Conservation (phyloP, 37 sponge, comb jelly and placozoan genomes). For the Agelas oroides region DNA sequence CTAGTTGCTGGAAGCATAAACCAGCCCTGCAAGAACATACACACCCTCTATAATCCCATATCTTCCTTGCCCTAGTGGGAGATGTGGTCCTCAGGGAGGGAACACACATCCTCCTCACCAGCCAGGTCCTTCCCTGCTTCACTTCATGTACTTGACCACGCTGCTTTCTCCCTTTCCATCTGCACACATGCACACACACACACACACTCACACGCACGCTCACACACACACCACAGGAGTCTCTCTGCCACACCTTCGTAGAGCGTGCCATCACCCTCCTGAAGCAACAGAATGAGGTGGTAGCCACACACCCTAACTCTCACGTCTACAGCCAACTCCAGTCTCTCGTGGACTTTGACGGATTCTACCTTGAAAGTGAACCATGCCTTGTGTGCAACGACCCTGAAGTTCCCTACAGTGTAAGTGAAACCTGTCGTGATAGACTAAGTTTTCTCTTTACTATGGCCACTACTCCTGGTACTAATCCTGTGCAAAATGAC, state of each 20-base stretch:
- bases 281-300: slow-evolving; percentile 67
- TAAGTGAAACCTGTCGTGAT: slow-evolving; percentile 4
- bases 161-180: not conserved
- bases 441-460: not conserved
- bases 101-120: no score
- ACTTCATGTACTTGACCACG: no score
- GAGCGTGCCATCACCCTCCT: slow-evolving; percentile 76
- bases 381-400: slow-evolving; percentile 96
- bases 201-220: not conserved
- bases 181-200: not conserved
- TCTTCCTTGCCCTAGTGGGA: no score
- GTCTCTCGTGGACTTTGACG: slow-evolving; percentile 89
- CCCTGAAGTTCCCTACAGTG: slow-evolving; percentile 84
- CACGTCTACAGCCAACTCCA: slow-evolving; percentile 85
- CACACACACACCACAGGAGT: slow-evolving; percentile 20
- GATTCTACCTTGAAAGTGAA: slow-evolving; percentile 93
- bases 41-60: no score
- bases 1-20: no score
- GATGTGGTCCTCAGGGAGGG: no score
- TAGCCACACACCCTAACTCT: slow-evolving; percentile 81
- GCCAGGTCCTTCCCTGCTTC: no score
- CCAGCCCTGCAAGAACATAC: no score
- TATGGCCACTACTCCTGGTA: no score
- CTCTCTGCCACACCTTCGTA: slow-evolving; percentile 37
- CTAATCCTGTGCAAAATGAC: no score